Percentiles rank a stretch among this genome's conserved stretches.
Evolutionary conservation across 2,797 vertebrate species (phyloP).

Genomic region (Ctenochaetus hawaiiensis): DNA sequence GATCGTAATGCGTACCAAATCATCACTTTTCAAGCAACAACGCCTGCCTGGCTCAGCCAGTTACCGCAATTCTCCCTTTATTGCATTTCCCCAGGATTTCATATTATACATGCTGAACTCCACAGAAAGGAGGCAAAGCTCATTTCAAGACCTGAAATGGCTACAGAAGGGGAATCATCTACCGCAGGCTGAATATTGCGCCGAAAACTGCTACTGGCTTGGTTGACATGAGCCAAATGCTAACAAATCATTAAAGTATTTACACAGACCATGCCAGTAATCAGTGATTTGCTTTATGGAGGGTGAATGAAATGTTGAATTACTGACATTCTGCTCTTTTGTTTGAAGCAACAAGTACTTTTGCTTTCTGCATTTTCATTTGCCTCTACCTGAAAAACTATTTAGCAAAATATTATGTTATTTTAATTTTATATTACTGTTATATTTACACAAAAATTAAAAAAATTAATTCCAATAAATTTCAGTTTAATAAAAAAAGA

Average conservation of each 20-base stretch:
- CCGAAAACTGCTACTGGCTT: slow-evolving; percentile 30
- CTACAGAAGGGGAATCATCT: slow-evolving; percentile 36
- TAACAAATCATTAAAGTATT: slow-evolving; percentile 53
- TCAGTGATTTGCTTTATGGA: slow-evolving; percentile 12
- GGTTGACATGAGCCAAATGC: slow-evolving; percentile 47
- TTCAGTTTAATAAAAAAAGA: not conserved
- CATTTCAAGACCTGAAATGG: slow-evolving; percentile 53
- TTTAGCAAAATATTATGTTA: not conserved
- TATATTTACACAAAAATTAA: not conserved
- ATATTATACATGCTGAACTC: slow-evolving; percentile 62
- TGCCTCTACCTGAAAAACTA: not conserved
- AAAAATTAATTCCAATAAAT: too few relatives aligned
- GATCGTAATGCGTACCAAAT: slow-evolving; percentile 65
- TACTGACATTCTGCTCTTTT: not conserved
- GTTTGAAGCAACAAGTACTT: slow-evolving; percentile 22
- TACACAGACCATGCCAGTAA: slow-evolving; percentile 23
- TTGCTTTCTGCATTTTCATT: not conserved
- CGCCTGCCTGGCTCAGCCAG: slow-evolving; percentile 37
- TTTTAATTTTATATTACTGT: not conserved
- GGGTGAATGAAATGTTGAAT: slow-evolving; percentile 26
- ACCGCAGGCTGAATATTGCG: slow-evolving; percentile 40
- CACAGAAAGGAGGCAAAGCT: slow-evolving; percentile 61
- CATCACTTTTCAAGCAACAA: slow-evolving; percentile 65
- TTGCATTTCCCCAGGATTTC: slow-evolving; percentile 68
- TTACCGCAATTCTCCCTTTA: slow-evolving; percentile 55